These are phyloP conservation scores for Polydrusus cervinus DNA, from an alignment of 2,888 invertebrate species.

Conservation along the genomic window DNA sequence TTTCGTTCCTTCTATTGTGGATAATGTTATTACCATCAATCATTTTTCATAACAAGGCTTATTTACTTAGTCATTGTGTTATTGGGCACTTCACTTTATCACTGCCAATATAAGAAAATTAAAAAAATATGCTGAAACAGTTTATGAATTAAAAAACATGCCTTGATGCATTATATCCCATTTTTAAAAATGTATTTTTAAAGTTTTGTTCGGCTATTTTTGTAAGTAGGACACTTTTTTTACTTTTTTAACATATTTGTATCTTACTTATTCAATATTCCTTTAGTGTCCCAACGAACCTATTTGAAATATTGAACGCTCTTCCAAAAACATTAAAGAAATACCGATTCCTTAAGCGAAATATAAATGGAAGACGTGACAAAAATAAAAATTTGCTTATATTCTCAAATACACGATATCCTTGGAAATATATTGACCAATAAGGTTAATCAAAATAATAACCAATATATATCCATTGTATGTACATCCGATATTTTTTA, in stretches of 20 bases:
- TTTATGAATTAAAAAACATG: too few relatives aligned
- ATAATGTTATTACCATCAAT: too few relatives aligned
- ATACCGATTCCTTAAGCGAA: constrained; percentile 44
- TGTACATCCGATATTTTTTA: background rate
- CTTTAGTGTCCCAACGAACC: constrained; percentile 24
- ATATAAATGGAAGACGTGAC: constrained; percentile 49
- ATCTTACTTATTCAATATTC: constrained; percentile 33
- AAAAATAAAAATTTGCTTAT: constrained; percentile 30
- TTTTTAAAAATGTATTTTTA: too few relatives aligned
- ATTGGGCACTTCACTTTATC: too few relatives aligned
- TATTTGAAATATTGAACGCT: constrained; percentile 39
- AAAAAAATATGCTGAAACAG: too few relatives aligned
- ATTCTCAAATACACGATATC: constrained; percentile 9
- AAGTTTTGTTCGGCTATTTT: too few relatives aligned
- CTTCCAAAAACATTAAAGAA: constrained; percentile 32
- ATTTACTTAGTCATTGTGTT: too few relatives aligned
- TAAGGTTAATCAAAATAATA: constrained; percentile 17
- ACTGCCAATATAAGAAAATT: too few relatives aligned
- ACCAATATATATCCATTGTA: constrained; percentile 10
- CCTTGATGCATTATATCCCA: too few relatives aligned
- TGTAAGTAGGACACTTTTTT: background rate
- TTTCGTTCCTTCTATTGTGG: too few relatives aligned
- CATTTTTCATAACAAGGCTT: too few relatives aligned
- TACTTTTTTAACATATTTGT: background rate
- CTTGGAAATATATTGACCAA: constrained; percentile 2